A percentile compares a stretch with the other conserved stretches of the same genome.
phyloP scores from a whole-genome alignment of 2,113 vertebrate species.

The Melanerpes aurifrons region DNA sequence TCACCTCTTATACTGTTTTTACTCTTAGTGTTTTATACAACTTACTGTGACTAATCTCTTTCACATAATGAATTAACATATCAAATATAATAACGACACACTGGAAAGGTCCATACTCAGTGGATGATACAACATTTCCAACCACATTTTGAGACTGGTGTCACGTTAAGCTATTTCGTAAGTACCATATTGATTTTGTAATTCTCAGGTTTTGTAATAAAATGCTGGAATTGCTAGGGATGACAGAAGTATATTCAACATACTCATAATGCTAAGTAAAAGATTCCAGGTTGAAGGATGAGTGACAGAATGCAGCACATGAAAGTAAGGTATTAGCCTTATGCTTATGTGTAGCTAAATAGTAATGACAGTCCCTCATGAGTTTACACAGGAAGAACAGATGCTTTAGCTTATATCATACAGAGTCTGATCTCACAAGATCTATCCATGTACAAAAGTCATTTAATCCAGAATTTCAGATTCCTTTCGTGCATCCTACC shows the following conservation, averaged over 20 bases:
- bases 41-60: not conserved
- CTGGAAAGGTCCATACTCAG: not conserved
- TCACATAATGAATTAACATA: not conserved
- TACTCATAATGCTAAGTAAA: not conserved
- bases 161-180: not conserved
- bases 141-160: not conserved
- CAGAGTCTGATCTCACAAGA: not conserved
- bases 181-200: not conserved
- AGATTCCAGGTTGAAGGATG: not conserved
- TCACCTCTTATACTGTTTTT: not conserved
- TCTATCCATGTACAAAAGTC: not conserved
- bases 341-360: not conserved
- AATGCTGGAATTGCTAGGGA: not conserved
- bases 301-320: not conserved
- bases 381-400: not conserved
- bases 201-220: slow-evolving; percentile 11
- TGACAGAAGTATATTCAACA: not conserved
- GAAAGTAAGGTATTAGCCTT: not conserved
- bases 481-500: not conserved
- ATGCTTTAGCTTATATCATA: not conserved
- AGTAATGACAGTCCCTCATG: not conserved
- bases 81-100: not conserved
- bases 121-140: not conserved
- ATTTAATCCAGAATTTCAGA: not conserved
- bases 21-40: not conserved